Evolutionary conservation across 2,888 invertebrate genomes (phyloP).

Genomic region (Volucella inanis): DNA sequence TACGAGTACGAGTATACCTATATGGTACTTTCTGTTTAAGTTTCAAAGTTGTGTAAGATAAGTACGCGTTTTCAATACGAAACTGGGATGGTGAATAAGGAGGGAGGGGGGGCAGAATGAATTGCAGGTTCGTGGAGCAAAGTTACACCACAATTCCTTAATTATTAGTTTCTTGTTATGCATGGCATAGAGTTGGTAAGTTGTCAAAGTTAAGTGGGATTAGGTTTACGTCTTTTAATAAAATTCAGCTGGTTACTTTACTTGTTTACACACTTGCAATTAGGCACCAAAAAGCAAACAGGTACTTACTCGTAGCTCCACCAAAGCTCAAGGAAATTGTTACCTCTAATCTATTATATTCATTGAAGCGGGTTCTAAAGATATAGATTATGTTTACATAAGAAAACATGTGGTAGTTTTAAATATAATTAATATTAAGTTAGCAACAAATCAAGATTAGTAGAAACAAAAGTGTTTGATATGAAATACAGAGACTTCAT

Average conservation of each 20-base stretch:
- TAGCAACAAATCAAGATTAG: too few relatives aligned
- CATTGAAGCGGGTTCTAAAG: neutral
- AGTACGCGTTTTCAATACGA: conserved; percentile 38
- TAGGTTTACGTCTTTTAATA: conserved; percentile 22
- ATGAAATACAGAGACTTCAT: too few relatives aligned
- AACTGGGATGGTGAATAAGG: neutral
- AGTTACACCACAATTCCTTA: conserved; percentile 63
- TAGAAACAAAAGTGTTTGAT: too few relatives aligned
- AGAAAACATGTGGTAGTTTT: too few relatives aligned
- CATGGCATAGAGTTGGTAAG: conserved; percentile 18
- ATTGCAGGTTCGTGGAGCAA: conserved; percentile 27
- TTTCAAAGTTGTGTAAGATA: conserved; percentile 8
- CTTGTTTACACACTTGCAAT: conserved; percentile 59
- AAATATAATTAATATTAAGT: too few relatives aligned
- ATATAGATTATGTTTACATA: too few relatives aligned
- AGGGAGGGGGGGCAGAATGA: neutral
- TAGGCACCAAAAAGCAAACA: conserved; percentile 45
- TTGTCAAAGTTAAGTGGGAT: conserved; percentile 28
- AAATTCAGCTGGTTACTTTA: conserved; percentile 42
- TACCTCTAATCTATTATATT: neutral
- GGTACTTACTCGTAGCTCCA: neutral
- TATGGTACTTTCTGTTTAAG: conserved; percentile 26
- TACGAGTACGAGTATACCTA: neutral
- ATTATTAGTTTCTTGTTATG: conserved; percentile 60
- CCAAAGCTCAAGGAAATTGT: conserved; percentile 3